phyloP scores from a whole-genome alignment of 2,113 vertebrate genomes.

The Notechis scutatus region DNA sequence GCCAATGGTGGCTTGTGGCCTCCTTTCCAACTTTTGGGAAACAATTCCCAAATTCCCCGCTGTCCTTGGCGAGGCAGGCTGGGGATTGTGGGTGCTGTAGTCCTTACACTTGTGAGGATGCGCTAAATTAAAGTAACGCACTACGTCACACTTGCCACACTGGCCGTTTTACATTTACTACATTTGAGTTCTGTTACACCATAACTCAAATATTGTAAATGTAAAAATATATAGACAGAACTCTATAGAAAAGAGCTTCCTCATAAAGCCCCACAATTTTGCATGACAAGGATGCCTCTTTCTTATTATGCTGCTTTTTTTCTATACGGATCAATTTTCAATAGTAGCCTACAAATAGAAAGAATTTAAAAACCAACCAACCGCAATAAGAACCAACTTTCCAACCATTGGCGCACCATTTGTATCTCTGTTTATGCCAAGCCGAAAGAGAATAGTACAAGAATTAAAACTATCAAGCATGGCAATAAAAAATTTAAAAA shows the following conservation, averaged over 20 bases:
- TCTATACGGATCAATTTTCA: neutral
- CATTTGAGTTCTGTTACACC: neutral
- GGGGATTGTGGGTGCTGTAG: neutral
- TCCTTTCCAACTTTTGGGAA: neutral
- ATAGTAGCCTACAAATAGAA: neutral
- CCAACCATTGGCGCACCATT: neutral
- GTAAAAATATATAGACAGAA: no score
- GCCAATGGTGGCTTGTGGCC: neutral
- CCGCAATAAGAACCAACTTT: neutral
- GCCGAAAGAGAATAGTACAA: neutral
- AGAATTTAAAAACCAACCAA: neutral
- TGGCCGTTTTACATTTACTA: neutral
- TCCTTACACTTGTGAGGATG: neutral
- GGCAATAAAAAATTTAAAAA: neutral
- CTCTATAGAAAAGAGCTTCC: neutral
- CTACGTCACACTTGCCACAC: neutral
- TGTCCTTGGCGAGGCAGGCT: neutral
- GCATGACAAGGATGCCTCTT: neutral
- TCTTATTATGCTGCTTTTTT: neutral
- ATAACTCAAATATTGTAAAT: no score
- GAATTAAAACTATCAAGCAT: neutral
- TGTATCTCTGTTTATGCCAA: neutral
- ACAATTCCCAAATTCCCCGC: neutral
- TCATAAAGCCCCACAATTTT: neutral
- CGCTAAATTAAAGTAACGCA: neutral